These are phyloP conservation scores for Zosterops borbonicus DNA, from an alignment of 2,113 vertebrate species.

Conservation along the genomic window DNA sequence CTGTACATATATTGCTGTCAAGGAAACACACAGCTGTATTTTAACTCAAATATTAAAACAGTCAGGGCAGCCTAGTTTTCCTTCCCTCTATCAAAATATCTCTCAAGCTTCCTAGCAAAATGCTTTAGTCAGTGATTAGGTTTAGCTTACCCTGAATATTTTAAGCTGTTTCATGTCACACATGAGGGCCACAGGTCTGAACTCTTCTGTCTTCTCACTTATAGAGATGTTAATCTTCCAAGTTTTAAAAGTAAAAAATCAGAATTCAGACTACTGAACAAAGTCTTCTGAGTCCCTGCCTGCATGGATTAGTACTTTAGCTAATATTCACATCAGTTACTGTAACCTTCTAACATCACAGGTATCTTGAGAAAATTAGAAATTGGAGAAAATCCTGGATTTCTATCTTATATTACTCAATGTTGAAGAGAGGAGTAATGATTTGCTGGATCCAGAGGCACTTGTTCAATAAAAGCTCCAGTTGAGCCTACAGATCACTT, in stretches of 20 bases:
- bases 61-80: not conserved
- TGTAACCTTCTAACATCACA: not conserved
- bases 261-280: not conserved
- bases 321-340: not conserved
- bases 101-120: not conserved
- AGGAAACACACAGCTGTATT: not conserved
- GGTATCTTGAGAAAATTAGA: not conserved
- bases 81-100: not conserved
- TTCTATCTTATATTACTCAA: not conserved
- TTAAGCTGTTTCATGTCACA: not conserved
- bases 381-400: not conserved
- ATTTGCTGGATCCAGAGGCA: not conserved
- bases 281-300: not conserved
- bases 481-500: not conserved
- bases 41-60: conserved; percentile 5
- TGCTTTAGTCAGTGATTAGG: not conserved
- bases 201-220: not conserved
- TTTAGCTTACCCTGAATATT: not conserved
- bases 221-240: not conserved
- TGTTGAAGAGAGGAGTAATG: not conserved
- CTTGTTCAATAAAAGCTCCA: not conserved
- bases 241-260: not conserved
- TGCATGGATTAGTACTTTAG: not conserved
- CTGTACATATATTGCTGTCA: not conserved
- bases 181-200: not conserved